Evolutionary conservation across 1,140 invertebrate species (phyloP).

Genomic region (Euura saliciscinereae): DNA sequence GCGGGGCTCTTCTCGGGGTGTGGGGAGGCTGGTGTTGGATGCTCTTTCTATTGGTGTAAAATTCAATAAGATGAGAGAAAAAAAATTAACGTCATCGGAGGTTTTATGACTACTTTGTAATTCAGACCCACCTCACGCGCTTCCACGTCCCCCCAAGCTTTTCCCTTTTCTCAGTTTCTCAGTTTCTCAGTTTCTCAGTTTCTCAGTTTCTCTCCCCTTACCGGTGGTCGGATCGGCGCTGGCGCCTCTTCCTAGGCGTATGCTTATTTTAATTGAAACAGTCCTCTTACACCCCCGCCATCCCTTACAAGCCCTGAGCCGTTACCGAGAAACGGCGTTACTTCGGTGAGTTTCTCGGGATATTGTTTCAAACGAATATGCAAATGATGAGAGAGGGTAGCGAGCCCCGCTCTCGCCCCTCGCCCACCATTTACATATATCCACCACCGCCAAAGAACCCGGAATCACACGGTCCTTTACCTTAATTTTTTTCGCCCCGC

Average conservation of each 20-base stretch:
- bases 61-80: not conserved
- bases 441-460: not conserved
- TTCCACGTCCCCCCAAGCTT: no score
- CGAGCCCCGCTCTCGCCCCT: not conserved
- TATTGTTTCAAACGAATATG: slow-evolving; percentile 63
- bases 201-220: not conserved
- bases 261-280: slow-evolving; percentile 62
- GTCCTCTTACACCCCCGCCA: slow-evolving; percentile 26
- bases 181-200: slow-evolving; percentile 10
- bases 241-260: slow-evolving; percentile 32
- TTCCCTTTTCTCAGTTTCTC: not conserved
- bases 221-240: no score
- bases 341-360: slow-evolving; percentile 36
- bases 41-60: not conserved
- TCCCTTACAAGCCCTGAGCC: slow-evolving; percentile 28
- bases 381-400: slow-evolving; percentile 56
- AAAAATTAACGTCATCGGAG: slow-evolving; percentile 43
- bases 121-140: slow-evolving; percentile 6
- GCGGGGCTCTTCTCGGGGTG: not conserved
- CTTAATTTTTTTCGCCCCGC: not conserved
- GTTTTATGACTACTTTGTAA: slow-evolving; percentile 42
- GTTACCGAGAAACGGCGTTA: slow-evolving; percentile 11
- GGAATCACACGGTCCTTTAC: not conserved
- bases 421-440: not conserved
- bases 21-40: no score